phyloP scores from a whole-genome alignment of 2,113 vertebrate genomes.

The Oreochromis niloticus region DNA sequence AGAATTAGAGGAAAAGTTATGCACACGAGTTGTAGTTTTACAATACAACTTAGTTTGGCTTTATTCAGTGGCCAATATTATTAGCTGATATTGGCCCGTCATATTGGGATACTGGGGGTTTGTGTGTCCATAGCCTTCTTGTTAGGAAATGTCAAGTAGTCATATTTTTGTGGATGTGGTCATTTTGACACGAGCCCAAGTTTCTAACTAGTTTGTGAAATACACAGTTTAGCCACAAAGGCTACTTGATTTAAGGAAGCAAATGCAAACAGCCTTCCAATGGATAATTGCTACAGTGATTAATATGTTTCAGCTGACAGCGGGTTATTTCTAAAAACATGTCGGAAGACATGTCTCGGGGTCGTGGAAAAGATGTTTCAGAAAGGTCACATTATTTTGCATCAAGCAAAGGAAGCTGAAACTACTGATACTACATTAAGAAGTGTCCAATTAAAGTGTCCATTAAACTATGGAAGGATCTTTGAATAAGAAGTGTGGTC shows the following conservation, averaged over 20 bases:
- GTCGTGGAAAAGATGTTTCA: not conserved
- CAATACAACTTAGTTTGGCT: not conserved
- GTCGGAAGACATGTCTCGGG: accelerated
- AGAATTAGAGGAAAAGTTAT: not conserved
- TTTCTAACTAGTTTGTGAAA: not conserved
- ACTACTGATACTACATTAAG: not conserved
- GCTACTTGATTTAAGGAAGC: not conserved
- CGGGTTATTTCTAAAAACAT: not conserved
- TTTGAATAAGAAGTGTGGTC: not conserved
- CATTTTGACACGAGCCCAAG: not conserved
- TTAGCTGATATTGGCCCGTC: not conserved
- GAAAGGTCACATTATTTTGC: not conserved
- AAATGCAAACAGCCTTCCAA: not conserved
- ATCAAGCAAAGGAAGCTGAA: not conserved
- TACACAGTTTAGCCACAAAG: not conserved
- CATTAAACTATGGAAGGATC: too few species aligned
- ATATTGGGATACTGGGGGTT: not conserved
- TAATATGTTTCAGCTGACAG: too few species aligned
- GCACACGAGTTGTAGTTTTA: not conserved
- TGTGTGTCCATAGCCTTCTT: not conserved
- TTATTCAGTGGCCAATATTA: not conserved
- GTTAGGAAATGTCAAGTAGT: not conserved
- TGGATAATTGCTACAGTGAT: not conserved
- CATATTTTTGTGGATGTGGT: not conserved
- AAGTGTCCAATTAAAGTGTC: not conserved